Base-by-base conservation (phyloP, 2,797 vertebrate genomes). In the Apogon talboti region DNA sequence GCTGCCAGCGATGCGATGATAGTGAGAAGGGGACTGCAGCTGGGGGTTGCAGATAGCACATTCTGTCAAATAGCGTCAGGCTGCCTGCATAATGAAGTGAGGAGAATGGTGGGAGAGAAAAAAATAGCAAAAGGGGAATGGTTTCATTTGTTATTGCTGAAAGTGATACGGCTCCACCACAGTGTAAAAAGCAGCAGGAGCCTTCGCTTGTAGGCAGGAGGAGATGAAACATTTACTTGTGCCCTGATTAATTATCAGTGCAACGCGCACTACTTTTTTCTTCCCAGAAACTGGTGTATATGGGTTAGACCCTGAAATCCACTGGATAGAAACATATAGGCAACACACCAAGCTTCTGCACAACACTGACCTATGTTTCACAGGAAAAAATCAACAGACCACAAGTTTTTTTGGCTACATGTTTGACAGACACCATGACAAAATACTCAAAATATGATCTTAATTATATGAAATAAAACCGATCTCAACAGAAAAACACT, bases 31-130 rank as follows among this genome's bases (percentile, higher is more conserved):
- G 68, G 69, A 79, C 88, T 90, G 89, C 91, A 92, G 93, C 92
- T 95, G 93, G 91, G 93, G 91, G 92, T 84, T 89, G 84, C 74
- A 92, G 94, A 95, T 95, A 94, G 92, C 90, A 85, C 89, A 89
- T 91, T 91, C 92, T 93, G 93, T 90, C 92, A 94, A 91, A 89
- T 45, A 70, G 85, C 90, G 87, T 93, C 93, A 93, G 89, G 92
- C 92, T 93, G 92, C 84, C 91, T 93, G 91, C 87, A 93, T 94
- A 94, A 94, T 92, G 89, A 94, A 90, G 88, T 80, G 91, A 84
- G 83, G 66, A 79, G 76, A 78, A 82, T 38, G 28, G 65, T 63
- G 62, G 73, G 58, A 86, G 81, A 84, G 53, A 40, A 74, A 52
- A 82, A 73, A 80, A 74, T 66, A 13, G 65, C 43, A 58, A 74